A percentile compares a stretch with the other conserved stretches of the same genome.
Evolutionary conservation across 2,797 vertebrate species (phyloP).

Genomic region (Antrozous pallidus): DNA sequence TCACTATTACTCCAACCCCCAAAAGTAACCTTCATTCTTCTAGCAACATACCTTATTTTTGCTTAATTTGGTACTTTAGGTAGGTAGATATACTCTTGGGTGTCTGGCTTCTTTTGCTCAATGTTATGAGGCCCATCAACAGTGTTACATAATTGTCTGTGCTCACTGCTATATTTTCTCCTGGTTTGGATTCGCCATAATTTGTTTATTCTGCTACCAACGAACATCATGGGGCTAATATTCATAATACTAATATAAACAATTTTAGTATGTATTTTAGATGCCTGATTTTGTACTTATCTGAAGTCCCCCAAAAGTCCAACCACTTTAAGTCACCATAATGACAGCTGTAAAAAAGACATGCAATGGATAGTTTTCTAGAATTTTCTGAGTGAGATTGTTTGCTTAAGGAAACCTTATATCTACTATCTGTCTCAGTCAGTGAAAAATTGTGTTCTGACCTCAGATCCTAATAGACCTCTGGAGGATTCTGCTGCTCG

Average conservation of each 20-base stretch:
- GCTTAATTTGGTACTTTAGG: not conserved
- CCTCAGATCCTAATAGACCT: conserved; percentile 28
- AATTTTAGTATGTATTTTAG: not conserved
- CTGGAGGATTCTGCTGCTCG: not conserved
- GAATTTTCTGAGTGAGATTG: not conserved
- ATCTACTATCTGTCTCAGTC: not conserved
- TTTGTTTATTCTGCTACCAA: not conserved
- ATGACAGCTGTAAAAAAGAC: not conserved
- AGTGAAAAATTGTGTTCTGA: not conserved
- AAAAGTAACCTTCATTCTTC: not conserved
- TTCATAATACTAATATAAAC: not conserved
- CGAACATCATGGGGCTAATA: not conserved
- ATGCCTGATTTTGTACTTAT: not conserved
- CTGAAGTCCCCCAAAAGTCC: not conserved
- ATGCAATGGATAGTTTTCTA: not conserved
- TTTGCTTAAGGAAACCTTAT: not conserved
- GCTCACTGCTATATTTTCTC: not conserved
- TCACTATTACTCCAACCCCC: fast-evolving
- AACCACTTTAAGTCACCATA: not conserved
- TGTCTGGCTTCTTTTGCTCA: not conserved
- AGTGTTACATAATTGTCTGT: not conserved
- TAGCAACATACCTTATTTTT: not conserved
- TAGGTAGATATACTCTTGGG: not conserved
- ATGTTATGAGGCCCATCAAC: not conserved
- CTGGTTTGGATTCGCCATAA: not conserved